A percentile compares a stretch with the other conserved stretches of the same genome.
Evolutionary conservation across 2,888 invertebrate genomes (phyloP).

Genomic region (Zygogramma bicolorata): DNA sequence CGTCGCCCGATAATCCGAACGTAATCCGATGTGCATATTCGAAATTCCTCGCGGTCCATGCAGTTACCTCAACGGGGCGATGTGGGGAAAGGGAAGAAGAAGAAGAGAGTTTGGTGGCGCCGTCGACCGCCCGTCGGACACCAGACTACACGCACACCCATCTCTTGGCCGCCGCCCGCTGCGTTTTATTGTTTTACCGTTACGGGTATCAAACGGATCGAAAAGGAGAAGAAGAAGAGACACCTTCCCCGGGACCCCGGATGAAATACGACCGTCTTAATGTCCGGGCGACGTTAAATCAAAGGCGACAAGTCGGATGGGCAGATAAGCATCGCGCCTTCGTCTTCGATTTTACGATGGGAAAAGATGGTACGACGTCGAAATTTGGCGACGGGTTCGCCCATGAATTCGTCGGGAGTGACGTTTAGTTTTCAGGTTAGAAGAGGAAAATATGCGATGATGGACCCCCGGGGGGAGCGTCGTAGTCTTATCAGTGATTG

Average conservation of each 20-base stretch:
- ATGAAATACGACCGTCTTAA: conserved; percentile 45
- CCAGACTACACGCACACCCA: conserved; percentile 65
- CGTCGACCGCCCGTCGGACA: conserved; percentile 65
- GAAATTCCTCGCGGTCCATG: conserved; percentile 36
- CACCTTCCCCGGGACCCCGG: conserved; percentile 21
- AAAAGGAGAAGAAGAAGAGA: conserved; percentile 29
- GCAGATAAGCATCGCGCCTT: conserved; percentile 4
- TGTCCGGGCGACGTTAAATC: conserved; percentile 44
- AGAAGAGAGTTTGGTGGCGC: conserved; percentile 21
- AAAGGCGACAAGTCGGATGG: conserved; percentile 30
- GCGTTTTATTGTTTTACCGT: conserved; percentile 68
- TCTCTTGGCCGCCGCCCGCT: conserved; percentile 64
- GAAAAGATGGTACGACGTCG: conserved; percentile 30
- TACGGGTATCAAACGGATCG: conserved; percentile 58
- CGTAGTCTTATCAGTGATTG: no score
- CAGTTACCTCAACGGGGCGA: conserved; percentile 13
- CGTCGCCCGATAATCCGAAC: conserved; percentile 15
- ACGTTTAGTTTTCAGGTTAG: neutral
- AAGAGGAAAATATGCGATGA: no score
- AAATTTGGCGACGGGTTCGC: conserved; percentile 3
- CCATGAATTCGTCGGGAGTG: neutral
- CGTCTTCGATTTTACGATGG: conserved; percentile 30
- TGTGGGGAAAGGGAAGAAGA: conserved; percentile 12
- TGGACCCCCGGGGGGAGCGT: no score
- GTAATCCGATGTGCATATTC: conserved; percentile 38